Evolutionary conservation across 2,888 invertebrate species (phyloP).

Genomic region (Troides oblongomaculatus): DNA sequence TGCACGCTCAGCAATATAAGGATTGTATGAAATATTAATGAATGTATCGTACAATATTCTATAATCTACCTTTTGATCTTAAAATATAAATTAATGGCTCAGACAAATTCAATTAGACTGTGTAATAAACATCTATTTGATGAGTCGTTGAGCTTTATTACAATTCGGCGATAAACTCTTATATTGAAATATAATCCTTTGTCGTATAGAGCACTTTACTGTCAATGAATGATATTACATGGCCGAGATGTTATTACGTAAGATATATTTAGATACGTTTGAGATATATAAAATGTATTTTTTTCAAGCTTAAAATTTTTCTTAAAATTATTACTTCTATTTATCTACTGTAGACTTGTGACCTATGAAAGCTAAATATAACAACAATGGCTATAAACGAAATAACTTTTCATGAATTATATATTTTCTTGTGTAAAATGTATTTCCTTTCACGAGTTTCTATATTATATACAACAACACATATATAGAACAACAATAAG

Average conservation of each 20-base stretch:
- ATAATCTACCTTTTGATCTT: not conserved
- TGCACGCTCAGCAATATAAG: no score
- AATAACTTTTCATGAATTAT: no score
- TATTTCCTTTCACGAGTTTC: not conserved
- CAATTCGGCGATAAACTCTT: conserved; percentile 21
- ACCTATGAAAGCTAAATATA: no score
- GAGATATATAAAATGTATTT: not conserved
- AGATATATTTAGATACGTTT: not conserved
- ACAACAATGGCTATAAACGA: no score
- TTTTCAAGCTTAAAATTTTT: no score
- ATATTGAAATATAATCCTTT: conserved; percentile 28
- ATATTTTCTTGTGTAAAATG: not conserved
- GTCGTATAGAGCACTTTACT: conserved; percentile 14
- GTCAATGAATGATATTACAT: conserved; percentile 7
- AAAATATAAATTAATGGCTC: not conserved
- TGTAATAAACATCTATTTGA: conserved; percentile 13
- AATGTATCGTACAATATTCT: not conserved
- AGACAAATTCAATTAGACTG: not conserved
- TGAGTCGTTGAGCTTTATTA: conserved; percentile 21
- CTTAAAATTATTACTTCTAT: no score
- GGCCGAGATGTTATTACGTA: not conserved
- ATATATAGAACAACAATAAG: not conserved
- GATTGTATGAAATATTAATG: not conserved
- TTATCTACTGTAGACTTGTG: no score
- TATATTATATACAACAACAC: not conserved